Evolutionary conservation across 1,140 invertebrate species (phyloP).

Genomic region (Apis laboriosa): DNA sequence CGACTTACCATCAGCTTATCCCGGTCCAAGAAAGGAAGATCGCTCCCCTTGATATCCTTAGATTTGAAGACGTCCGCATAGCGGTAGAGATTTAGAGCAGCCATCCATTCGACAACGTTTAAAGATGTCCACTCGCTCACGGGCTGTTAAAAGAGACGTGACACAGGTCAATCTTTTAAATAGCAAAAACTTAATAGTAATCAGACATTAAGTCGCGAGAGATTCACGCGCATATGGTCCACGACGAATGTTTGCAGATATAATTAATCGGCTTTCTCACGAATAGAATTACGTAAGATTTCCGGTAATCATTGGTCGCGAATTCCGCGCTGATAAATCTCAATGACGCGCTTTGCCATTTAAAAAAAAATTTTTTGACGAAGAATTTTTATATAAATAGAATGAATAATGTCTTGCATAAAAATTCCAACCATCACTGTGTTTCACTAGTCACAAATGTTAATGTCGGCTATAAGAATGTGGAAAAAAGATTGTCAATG

Average conservation of each 20-base stretch:
- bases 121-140: slow-evolving; percentile 86
- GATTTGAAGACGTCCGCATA: slow-evolving; percentile 88
- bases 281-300: slow-evolving; percentile 43
- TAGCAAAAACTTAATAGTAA: neutral
- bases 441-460: neutral
- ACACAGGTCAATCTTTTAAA: neutral
- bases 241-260: neutral
- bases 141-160: slow-evolving; percentile 81
- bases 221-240: neutral
- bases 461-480: neutral
- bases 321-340: slow-evolving; percentile 49
- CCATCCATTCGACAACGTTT: slow-evolving; percentile 90
- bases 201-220: slow-evolving; percentile 15
- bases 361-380: slow-evolving; percentile 28
- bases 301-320: slow-evolving; percentile 14
- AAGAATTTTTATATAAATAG: slow-evolving; percentile 1
- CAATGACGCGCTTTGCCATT: slow-evolving; percentile 31
- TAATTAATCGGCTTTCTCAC: slow-evolving; percentile 16
- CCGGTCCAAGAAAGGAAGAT: slow-evolving; percentile 85
- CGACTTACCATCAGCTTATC: slow-evolving; percentile 86
- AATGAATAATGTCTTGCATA: neutral
- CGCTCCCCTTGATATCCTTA: slow-evolving; percentile 87
- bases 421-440: neutral
- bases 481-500: neutral
- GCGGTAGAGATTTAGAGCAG: slow-evolving; percentile 86